Evolutionary conservation across 2,888 invertebrate species (phyloP), one percentile per base, ranked within the genome.

Genomic region (Troides oblongomaculatus): DNA sequence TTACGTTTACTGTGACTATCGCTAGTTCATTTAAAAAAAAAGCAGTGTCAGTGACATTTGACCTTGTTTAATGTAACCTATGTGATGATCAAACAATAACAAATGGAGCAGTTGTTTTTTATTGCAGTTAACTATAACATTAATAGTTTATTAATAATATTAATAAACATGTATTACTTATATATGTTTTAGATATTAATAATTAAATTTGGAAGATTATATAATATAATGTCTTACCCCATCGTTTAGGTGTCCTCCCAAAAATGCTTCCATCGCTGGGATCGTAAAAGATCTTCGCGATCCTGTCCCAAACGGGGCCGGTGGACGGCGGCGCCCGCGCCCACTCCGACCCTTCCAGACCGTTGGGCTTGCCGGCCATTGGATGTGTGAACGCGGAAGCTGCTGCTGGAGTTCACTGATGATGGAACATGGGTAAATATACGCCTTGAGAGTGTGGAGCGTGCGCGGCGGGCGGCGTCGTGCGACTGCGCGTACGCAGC

Each of bases 171-270:
- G 50, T 50, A 50, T 2, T 12, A 50, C 8, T 50, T 50, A 30
- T 30, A 30, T 3, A 3, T 25, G 4, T 25, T 25, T 25, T 3
- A 30, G 30, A 30, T 3, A 30, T 50, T 18, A 7, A 7, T 7
- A 5, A 50, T 18, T 17, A 30, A 10, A 46, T 59, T n/a, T 3
- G 30, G 5, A 3, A 50, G 14, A 0, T 66, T 50, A 50, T 18
- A 30, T 10, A 62, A 62, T 30, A 21, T 56, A 36, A n/a, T 73
- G 73, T 82, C 91, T 88, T 75, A 92, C 92, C 92, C 92, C 92
- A 92, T 84, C 90, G 76, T 70, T 89, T 89, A 46, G 90, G 84
- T 58, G 92, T 92, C 25, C 92, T 77, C 43, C 92, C 92, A 36
- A 91, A 78, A 72, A 90, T 84, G 77, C 89, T 90, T 8, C 86